phyloP scores from a whole-genome alignment of 2,113 vertebrate genomes.

The Myotis lucifugus region DNA sequence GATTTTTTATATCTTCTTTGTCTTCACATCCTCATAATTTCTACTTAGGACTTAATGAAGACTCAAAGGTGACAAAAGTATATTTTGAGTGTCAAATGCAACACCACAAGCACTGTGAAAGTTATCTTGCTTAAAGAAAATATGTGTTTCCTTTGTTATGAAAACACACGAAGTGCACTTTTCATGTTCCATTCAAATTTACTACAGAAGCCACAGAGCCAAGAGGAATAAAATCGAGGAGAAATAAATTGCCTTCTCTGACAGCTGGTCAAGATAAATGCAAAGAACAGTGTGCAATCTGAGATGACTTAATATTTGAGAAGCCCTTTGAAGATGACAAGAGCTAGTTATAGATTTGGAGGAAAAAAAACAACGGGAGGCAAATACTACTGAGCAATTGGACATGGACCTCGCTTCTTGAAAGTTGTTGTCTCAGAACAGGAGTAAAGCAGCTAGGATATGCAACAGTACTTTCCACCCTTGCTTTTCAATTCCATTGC shows the following conservation, averaged over 20 bases:
- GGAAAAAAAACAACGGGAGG: neutral
- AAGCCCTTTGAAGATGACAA: constrained; percentile 61
- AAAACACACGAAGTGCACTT: neutral
- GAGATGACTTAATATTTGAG: constrained; percentile 66
- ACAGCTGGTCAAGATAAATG: constrained; percentile 69
- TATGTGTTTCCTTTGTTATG: constrained; percentile 5
- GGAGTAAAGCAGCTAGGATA: neutral
- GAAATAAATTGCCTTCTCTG: constrained; percentile 53
- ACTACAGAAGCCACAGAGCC: neutral
- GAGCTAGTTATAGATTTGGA: constrained; percentile 46
- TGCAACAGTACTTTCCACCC: neutral
- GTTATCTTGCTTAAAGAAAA: neutral
- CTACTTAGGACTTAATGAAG: constrained; percentile 24
- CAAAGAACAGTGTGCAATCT: constrained; percentile 55
- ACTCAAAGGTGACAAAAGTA: neutral
- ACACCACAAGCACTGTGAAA: constrained; percentile 30
- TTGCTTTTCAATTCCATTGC: neutral
- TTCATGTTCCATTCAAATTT: constrained; percentile 54
- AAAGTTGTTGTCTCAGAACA: neutral
- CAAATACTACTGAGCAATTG: constrained; percentile 33
- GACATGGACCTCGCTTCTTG: neutral
- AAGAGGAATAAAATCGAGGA: constrained; percentile 43
- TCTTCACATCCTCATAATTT: neutral
- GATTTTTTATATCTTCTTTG: neutral
- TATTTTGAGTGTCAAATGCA: neutral